Evolutionary conservation across 2,113 vertebrate genomes (phyloP).

Genomic region (Ceyx melanurus): DNA sequence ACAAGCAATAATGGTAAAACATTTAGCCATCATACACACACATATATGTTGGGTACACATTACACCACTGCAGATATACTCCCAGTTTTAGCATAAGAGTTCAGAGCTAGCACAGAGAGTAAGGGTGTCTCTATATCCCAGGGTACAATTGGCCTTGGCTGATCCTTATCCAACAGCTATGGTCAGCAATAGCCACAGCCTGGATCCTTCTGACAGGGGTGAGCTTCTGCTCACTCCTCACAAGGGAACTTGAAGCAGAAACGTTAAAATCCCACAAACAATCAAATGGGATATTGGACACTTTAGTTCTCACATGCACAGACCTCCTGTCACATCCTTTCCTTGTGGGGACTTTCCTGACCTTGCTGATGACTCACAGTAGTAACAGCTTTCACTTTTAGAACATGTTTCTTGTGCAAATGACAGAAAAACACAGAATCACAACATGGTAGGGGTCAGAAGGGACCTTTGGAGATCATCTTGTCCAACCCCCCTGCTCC

Average conservation of each 20-base stretch:
- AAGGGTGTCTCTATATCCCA: neutral
- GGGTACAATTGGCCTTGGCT: neutral
- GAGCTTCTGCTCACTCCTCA: neutral
- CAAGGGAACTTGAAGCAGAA: neutral
- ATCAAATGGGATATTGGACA: neutral
- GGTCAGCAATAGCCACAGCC: neutral
- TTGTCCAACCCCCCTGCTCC: neutral
- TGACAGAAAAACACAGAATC: neutral
- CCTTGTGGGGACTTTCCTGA: neutral
- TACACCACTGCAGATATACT: neutral
- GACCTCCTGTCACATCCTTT: neutral
- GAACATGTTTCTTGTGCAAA: neutral
- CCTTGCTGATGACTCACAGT: neutral
- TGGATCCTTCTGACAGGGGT: neutral
- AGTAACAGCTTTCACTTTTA: neutral
- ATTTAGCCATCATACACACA: fast-evolving
- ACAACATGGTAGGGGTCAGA: neutral
- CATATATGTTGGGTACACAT: fast-evolving
- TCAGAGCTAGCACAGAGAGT: neutral
- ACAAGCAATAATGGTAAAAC: neutral
- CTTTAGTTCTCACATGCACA: neutral
- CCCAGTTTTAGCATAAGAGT: neutral
- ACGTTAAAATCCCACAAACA: neutral
- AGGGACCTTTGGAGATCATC: neutral
- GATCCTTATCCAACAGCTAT: neutral